Evolutionary conservation across 2,113 vertebrate species (phyloP).

Genomic region (Myrmecophaga tridactyla): DNA sequence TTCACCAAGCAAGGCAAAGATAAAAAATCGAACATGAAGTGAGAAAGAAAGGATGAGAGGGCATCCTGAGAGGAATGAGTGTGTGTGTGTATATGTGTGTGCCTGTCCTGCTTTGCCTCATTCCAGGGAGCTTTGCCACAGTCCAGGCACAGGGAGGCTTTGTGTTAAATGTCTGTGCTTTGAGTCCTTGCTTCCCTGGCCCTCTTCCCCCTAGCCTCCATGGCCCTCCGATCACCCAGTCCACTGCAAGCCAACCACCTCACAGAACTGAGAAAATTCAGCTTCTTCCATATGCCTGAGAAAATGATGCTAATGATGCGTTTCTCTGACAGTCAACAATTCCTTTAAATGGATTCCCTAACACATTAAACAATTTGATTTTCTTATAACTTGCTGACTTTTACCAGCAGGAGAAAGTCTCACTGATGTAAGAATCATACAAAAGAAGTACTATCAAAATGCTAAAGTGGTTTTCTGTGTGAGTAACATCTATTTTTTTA

Average conservation of each 20-base stretch:
- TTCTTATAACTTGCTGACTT: neutral
- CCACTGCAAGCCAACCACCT: neutral
- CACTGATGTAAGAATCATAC: neutral
- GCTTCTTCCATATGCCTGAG: neutral
- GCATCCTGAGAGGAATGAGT: neutral
- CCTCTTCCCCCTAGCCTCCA: accelerated
- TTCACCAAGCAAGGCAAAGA: neutral
- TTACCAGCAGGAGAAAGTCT: neutral
- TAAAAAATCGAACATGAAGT: neutral
- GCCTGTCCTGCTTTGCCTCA: neutral
- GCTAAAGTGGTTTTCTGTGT: neutral
- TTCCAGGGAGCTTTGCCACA: neutral
- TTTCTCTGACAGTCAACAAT: neutral
- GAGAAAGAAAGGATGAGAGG: neutral
- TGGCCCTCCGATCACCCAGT: neutral
- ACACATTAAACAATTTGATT: neutral
- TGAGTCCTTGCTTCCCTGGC: neutral
- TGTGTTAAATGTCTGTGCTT: neutral
- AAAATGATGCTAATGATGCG: too few relatives aligned
- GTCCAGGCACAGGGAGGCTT: neutral
- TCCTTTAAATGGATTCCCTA: neutral
- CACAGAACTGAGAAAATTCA: neutral
- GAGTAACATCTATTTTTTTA: conserved; percentile 23
- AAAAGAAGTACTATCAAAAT: neutral
- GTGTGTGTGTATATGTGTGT: neutral